Evolutionary conservation across 2,113 vertebrate genomes (phyloP).

Genomic region (Myxocyprinus asiaticus): DNA sequence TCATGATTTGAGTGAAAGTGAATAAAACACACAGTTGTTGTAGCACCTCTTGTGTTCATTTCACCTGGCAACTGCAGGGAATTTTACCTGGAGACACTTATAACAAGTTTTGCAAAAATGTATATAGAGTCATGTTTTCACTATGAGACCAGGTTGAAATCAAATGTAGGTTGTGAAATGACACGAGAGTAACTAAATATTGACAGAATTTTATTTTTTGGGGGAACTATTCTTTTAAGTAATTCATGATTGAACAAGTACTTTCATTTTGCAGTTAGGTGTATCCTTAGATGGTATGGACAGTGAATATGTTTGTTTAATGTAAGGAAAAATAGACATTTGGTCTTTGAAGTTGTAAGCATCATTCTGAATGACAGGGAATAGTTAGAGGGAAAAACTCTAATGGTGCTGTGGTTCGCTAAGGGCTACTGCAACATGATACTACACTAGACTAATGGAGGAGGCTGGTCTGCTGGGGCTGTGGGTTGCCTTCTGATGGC

Average conservation of each 20-base stretch:
- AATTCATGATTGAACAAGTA: background rate
- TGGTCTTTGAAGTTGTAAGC: slow-evolving; percentile 21
- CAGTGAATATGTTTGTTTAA: slow-evolving; percentile 2
- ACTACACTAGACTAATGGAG: slow-evolving; percentile 20
- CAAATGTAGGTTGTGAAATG: too few species aligned
- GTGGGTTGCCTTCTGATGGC: background rate
- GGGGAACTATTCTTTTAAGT: too few species aligned
- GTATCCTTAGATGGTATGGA: slow-evolving; percentile 19
- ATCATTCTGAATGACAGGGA: slow-evolving; percentile 22
- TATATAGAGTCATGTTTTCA: too few species aligned
- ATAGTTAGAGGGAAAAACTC: slow-evolving; percentile 16
- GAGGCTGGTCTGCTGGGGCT: background rate
- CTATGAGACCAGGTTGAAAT: too few species aligned
- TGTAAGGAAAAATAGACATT: slow-evolving; percentile 16
- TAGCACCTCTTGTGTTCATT: too few species aligned
- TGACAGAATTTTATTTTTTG: too few species aligned
- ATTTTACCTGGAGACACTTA: too few species aligned
- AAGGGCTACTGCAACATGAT: slow-evolving; percentile 34
- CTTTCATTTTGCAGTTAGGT: background rate
- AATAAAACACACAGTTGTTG: too few species aligned
- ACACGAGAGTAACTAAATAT: too few species aligned
- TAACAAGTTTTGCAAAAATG: too few species aligned
- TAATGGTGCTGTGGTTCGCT: slow-evolving; percentile 32
- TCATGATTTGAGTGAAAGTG: too few species aligned
- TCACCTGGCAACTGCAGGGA: too few species aligned